These are phyloP conservation scores for Chironomus riparius DNA, from an alignment of 2,888 invertebrate genomes.

Conservation along the genomic window DNA sequence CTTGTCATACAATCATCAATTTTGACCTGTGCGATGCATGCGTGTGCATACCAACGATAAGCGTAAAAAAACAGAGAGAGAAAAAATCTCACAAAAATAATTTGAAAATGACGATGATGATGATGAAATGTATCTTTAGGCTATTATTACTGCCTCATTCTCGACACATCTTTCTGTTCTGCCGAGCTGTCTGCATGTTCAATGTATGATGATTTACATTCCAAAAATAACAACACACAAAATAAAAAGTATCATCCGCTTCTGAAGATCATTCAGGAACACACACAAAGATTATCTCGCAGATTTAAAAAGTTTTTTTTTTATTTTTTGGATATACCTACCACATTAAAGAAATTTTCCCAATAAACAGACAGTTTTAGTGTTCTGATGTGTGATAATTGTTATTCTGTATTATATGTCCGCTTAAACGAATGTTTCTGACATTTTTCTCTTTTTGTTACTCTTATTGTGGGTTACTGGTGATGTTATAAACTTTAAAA, in stretches of 20 bases:
- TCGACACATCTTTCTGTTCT: neutral
- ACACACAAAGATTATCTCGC: slow-evolving; percentile 2
- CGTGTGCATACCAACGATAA: neutral
- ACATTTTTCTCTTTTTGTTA: no score
- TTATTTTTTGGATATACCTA: neutral
- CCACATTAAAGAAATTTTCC: no score
- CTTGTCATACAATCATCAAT: no score
- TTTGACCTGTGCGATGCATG: neutral
- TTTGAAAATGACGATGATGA: neutral
- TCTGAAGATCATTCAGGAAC: slow-evolving; percentile 6
- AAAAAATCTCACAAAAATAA: neutral
- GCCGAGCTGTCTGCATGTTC: neutral
- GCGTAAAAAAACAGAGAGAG: neutral
- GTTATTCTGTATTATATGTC: no score
- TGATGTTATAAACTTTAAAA: no score
- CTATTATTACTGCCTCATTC: neutral
- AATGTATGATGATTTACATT: slow-evolving; percentile 17
- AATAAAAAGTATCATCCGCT: slow-evolving; percentile 14
- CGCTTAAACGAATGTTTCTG: no score
- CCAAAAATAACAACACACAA: neutral
- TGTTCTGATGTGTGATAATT: no score
- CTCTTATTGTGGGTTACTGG: no score
- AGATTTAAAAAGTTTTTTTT: neutral
- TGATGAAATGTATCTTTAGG: slow-evolving; percentile 20
- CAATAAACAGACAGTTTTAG: no score